Evolutionary conservation across 1,140 invertebrate species (phyloP).

Genomic region (Hestina assimilis): DNA sequence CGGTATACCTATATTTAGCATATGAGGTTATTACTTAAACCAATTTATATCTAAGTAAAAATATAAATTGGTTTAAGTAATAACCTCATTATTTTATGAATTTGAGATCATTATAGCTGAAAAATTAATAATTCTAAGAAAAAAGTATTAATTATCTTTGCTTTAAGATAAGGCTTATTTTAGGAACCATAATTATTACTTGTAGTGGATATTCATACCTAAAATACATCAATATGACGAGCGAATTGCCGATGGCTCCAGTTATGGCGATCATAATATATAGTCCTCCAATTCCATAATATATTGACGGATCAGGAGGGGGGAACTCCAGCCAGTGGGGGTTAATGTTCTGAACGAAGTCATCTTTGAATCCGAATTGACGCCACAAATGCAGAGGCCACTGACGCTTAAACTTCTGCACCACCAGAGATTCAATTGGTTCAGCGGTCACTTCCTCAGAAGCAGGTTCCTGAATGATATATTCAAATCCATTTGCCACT

Average conservation of each 20-base stretch:
- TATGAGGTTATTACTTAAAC: too few species aligned
- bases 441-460: slow-evolving; percentile 3
- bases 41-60: too few species aligned
- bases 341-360: slow-evolving; percentile 80
- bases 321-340: slow-evolving; percentile 82
- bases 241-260: slow-evolving; percentile 81
- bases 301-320: slow-evolving; percentile 76
- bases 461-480: background rate
- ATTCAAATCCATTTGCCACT: slow-evolving; percentile 6
- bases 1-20: too few species aligned
- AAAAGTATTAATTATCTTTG: background rate
- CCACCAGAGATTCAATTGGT: slow-evolving; percentile 17
- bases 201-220: slow-evolving; percentile 25
- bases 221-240: slow-evolving; percentile 40
- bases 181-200: background rate
- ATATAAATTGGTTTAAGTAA: too few species aligned
- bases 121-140: too few species aligned
- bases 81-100: too few species aligned
- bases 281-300: slow-evolving; percentile 79
- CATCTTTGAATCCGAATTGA: slow-evolving; percentile 75
- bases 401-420: slow-evolving; percentile 47
- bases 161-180: background rate
- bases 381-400: slow-evolving; percentile 79
- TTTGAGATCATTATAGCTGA: too few species aligned
- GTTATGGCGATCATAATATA: slow-evolving; percentile 80